These are phyloP conservation scores for Acrocephalus kingi DNA, from an alignment of 2,113 vertebrate genomes.

Conservation along the genomic window DNA sequence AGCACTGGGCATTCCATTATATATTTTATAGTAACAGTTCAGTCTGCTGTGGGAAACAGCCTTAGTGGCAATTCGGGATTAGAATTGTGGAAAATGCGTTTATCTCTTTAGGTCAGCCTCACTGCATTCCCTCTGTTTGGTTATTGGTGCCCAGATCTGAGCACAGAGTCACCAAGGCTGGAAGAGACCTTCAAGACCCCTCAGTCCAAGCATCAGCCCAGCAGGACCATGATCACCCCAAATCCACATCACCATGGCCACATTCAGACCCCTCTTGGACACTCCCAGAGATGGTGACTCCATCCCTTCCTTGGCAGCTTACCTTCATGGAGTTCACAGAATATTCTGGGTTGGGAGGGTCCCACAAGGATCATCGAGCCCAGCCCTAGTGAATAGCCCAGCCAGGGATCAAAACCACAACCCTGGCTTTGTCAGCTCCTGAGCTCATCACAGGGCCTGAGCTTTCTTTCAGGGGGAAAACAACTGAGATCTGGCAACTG, in stretches of 20 bases:
- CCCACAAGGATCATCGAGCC: background rate
- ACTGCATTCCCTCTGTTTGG: background rate
- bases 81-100: background rate
- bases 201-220: background rate
- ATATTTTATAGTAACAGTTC: background rate
- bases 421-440: background rate
- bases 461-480: background rate
- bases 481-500: background rate
- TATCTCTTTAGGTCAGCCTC: background rate
- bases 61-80: background rate
- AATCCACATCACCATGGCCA: background rate
- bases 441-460: background rate
- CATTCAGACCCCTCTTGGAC: background rate
- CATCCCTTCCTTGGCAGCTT: background rate
- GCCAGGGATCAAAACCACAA: fast-evolving
- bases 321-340: background rate
- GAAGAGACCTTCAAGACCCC: background rate
- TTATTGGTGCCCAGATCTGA: background rate
- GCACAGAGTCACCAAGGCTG: background rate
- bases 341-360: fast-evolving
- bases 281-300: background rate
- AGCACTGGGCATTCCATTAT: background rate
- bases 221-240: background rate
- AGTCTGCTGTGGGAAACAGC: background rate
- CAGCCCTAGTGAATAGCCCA: background rate